Conservation (phyloP, 2,797 vertebrate genomes). For the Sebastes oblongus region DNA sequence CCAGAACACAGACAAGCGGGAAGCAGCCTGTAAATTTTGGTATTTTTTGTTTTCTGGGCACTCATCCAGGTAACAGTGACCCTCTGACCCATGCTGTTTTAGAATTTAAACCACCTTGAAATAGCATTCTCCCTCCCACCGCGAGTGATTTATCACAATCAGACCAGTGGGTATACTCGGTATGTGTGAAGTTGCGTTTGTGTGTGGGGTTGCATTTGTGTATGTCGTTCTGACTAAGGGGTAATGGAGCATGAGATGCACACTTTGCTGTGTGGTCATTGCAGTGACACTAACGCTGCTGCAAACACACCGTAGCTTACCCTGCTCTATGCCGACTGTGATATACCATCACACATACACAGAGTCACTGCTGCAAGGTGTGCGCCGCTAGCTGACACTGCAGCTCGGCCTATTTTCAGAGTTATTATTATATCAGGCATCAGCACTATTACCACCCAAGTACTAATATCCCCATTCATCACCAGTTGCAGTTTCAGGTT, state of each 20-base stretch:
- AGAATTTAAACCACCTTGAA: slow-evolving; percentile 84
- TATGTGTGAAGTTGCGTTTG: slow-evolving; percentile 6
- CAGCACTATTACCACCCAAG: not conserved
- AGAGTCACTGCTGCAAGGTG: not conserved
- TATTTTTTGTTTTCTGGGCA: slow-evolving; percentile 71
- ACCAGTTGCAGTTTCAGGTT: not conserved
- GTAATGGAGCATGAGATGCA: slow-evolving; percentile 81
- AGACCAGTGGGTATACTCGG: slow-evolving; percentile 57
- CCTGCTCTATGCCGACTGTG: slow-evolving; percentile 28
- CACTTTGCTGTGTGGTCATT: slow-evolving; percentile 74
- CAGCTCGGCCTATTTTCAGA: not conserved
- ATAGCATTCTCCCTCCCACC: slow-evolving; percentile 64
- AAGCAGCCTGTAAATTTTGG: slow-evolving; percentile 48
- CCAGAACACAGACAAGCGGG: slow-evolving; percentile 12
- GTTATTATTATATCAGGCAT: slow-evolving; percentile 1
- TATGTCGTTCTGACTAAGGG: slow-evolving; percentile 64
- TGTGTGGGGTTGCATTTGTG: slow-evolving; percentile 1
- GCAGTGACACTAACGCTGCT: slow-evolving; percentile 53
- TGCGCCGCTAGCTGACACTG: not conserved
- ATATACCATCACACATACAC: slow-evolving; percentile 4
- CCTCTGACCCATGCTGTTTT: slow-evolving; percentile 70
- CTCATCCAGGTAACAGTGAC: slow-evolving; percentile 70
- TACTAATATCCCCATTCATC: not conserved
- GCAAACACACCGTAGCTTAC: slow-evolving; percentile 56
- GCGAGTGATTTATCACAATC: slow-evolving; percentile 82